Conservation (phyloP, 2,888 invertebrate species). For the Acronicta alni region DNA sequence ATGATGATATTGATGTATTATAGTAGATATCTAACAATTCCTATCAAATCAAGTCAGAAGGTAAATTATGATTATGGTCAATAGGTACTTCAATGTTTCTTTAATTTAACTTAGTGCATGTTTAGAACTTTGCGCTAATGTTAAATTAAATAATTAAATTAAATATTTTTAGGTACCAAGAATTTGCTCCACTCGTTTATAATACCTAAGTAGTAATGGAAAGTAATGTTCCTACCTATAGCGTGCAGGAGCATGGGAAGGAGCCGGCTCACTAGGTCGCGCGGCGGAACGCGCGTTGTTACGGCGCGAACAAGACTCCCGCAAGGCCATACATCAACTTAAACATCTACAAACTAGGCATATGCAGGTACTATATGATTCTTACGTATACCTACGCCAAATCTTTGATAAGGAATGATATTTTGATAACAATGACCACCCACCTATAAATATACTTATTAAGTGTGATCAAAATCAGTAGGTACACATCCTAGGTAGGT, state of each 20-base stretch:
- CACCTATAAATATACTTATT: too few species aligned
- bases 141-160: too few species aligned
- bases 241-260: constrained; percentile 77
- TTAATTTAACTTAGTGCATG: background rate
- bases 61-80: too few species aligned
- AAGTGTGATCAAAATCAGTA: background rate
- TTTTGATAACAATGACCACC: too few species aligned
- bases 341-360: constrained; percentile 81
- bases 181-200: background rate
- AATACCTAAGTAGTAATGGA: background rate
- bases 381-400: too few species aligned
- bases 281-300: constrained; percentile 82
- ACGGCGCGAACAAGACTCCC: constrained; percentile 83
- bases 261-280: constrained; percentile 72
- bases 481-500: too few species aligned
- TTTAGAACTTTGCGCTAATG: background rate
- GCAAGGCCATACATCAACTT: constrained; percentile 84
- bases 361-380: constrained; percentile 73
- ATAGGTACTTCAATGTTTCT: too few species aligned
- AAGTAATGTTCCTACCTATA: constrained; percentile 36
- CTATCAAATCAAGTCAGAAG: too few species aligned
- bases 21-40: too few species aligned
- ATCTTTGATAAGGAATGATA: too few species aligned
- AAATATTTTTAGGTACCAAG: too few species aligned
- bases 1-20: too few species aligned